Conservation (phyloP, 2,113 vertebrate species). For the Danionella cerebrum region DNA sequence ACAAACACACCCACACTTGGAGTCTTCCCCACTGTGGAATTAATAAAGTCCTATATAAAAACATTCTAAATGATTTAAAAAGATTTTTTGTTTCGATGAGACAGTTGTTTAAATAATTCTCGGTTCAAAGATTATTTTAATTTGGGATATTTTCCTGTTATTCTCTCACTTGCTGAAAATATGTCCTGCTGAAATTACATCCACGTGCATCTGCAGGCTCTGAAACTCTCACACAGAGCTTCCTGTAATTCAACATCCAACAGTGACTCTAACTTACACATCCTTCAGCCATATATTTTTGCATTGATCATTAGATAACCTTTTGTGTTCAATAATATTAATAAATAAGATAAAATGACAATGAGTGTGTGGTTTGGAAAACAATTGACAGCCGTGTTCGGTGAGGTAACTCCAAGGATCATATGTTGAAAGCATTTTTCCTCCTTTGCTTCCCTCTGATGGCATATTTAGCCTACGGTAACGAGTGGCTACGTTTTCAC, state of each 20-base stretch:
- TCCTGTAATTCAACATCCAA: constrained; percentile 37
- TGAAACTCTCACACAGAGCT: constrained; percentile 43
- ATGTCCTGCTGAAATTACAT: constrained; percentile 62
- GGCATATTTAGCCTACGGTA: constrained; percentile 58
- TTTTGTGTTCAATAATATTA: background rate
- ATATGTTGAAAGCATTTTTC: constrained; percentile 39
- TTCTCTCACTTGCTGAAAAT: constrained; percentile 52
- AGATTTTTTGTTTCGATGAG: too few relatives aligned
- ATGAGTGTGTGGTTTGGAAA: background rate
- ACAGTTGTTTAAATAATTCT: too few relatives aligned
- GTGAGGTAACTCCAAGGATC: constrained; percentile 42
- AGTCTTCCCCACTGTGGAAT: background rate
- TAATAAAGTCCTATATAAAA: too few relatives aligned
- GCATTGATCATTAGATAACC: background rate
- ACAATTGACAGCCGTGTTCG: constrained; percentile 40
- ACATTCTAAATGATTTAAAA: too few relatives aligned
- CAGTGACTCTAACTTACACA: constrained; percentile 5
- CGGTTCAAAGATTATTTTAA: too few relatives aligned
- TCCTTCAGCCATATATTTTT: background rate
- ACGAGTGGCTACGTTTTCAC: constrained; percentile 56
- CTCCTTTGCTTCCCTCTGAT: constrained; percentile 52
- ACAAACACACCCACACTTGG: constrained; percentile 10
- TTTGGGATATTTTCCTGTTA: background rate
- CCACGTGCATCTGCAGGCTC: constrained; percentile 59
- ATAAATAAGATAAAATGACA: background rate